phyloP scores from a whole-genome alignment of 2,797 vertebrate genomes.

The Champsocephalus esox region DNA sequence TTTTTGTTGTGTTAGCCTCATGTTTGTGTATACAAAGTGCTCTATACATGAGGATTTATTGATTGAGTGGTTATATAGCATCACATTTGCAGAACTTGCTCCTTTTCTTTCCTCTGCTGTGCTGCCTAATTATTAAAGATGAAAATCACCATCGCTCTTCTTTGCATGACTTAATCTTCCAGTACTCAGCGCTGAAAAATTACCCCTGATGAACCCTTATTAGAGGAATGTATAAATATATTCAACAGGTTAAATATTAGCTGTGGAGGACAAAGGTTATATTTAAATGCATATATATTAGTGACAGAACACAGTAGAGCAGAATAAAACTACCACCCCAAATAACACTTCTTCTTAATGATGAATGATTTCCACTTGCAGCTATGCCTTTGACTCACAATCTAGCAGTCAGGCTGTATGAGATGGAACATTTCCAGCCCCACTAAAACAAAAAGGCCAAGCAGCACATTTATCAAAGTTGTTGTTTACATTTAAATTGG shows the following conservation, averaged over 20 bases:
- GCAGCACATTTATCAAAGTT: neutral
- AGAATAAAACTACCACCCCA: neutral
- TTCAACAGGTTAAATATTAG: slow-evolving; percentile 53
- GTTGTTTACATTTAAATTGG: neutral
- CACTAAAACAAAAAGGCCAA: neutral
- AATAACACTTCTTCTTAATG: neutral
- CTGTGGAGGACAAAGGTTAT: slow-evolving; percentile 14
- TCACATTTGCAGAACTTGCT: slow-evolving; percentile 4
- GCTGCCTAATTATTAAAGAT: slow-evolving; percentile 3
- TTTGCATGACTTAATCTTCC: slow-evolving; percentile 26
- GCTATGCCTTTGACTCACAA: neutral
- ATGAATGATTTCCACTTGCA: neutral
- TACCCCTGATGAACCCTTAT: slow-evolving; percentile 42
- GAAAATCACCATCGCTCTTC: slow-evolving; percentile 15
- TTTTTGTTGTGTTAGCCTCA: too few relatives aligned
- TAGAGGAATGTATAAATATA: slow-evolving; percentile 39
- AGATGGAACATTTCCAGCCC: neutral
- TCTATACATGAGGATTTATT: too few relatives aligned
- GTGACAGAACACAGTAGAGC: neutral
- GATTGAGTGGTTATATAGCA: neutral
- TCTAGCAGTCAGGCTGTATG: neutral
- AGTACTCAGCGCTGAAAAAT: slow-evolving; percentile 50
- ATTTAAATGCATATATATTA: neutral
- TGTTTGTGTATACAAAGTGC: too few relatives aligned
- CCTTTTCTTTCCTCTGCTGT: slow-evolving; percentile 1